Evolutionary conservation across 2,888 invertebrate genomes (phyloP).

Genomic region (Limnephilus marmoratus): DNA sequence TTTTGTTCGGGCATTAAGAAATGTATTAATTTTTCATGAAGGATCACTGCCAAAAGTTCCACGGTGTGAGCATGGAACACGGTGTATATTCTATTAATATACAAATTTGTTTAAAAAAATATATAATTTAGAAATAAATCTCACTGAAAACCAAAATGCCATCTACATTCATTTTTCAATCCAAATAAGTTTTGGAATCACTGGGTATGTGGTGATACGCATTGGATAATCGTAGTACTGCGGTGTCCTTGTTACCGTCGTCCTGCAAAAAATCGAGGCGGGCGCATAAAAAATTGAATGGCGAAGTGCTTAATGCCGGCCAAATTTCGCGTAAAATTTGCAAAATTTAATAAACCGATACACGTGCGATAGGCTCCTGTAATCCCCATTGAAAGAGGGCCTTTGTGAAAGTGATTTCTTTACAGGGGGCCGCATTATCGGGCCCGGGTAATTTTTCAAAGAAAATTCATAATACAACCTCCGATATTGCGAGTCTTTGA

Average conservation of each 20-base stretch:
- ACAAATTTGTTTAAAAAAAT: no score
- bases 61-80: no score
- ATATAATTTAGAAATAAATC: no score
- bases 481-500: slow-evolving; percentile 46
- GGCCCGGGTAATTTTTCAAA: slow-evolving; percentile 49
- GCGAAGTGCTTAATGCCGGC: slow-evolving; percentile 47
- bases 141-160: no score
- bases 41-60: no score
- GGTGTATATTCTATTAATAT: no score
- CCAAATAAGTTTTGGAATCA: no score
- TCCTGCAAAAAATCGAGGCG: slow-evolving; percentile 9
- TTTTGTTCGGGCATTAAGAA: no score
- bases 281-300: slow-evolving; percentile 20
- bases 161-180: no score
- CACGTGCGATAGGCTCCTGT: slow-evolving; percentile 60
- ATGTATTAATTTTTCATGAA: no score
- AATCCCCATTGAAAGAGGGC: slow-evolving; percentile 62
- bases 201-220: no score
- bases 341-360: slow-evolving; percentile 65
- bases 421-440: slow-evolving; percentile 30
- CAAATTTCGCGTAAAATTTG: slow-evolving; percentile 65
- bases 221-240: neutral
- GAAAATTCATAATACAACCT: slow-evolving; percentile 48
- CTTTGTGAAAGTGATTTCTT: slow-evolving; percentile 59
- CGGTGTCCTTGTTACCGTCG: neutral